These are phyloP conservation scores for Epinephelus awoara DNA, from an alignment of 2,797 vertebrate genomes.

Conservation along the genomic window DNA sequence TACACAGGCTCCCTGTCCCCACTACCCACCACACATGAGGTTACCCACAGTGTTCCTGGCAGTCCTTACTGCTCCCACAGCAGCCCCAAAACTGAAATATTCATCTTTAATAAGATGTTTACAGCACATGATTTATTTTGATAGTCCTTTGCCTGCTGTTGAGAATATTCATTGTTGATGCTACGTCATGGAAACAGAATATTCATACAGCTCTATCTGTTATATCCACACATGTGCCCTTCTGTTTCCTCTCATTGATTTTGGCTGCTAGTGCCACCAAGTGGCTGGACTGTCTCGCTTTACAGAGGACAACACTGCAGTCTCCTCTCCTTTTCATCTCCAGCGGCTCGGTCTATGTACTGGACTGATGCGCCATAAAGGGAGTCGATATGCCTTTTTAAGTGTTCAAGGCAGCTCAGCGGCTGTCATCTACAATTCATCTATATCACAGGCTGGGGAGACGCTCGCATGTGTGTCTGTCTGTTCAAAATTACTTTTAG, in stretches of 20 bases:
- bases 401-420: constrained; percentile 40
- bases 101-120: constrained; percentile 70
- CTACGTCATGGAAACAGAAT: constrained; percentile 55
- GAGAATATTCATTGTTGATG: constrained; percentile 54
- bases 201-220: constrained; percentile 58
- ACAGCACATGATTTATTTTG: constrained; percentile 69
- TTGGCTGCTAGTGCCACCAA: constrained; percentile 88
- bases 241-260: constrained; percentile 72
- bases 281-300: constrained; percentile 66
- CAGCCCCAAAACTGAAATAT: constrained; percentile 65
- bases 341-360: constrained; percentile 23
- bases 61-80: constrained; percentile 57
- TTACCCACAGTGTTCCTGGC: constrained; percentile 50
- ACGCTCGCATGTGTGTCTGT: constrained; percentile 54
- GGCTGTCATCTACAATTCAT: constrained; percentile 57
- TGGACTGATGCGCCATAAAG: constrained; percentile 40
- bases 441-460: constrained; percentile 36
- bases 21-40: constrained; percentile 35
- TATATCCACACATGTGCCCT: constrained; percentile 34
- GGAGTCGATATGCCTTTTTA: constrained; percentile 39
- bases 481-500: constrained; percentile 70
- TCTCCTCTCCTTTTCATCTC: constrained; percentile 32
- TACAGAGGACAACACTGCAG: constrained; percentile 54
- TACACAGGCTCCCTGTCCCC: constrained; percentile 11
- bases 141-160: constrained; percentile 59